phyloP scores from a whole-genome alignment of 2,888 invertebrate species.

The Apamea epomidion region DNA sequence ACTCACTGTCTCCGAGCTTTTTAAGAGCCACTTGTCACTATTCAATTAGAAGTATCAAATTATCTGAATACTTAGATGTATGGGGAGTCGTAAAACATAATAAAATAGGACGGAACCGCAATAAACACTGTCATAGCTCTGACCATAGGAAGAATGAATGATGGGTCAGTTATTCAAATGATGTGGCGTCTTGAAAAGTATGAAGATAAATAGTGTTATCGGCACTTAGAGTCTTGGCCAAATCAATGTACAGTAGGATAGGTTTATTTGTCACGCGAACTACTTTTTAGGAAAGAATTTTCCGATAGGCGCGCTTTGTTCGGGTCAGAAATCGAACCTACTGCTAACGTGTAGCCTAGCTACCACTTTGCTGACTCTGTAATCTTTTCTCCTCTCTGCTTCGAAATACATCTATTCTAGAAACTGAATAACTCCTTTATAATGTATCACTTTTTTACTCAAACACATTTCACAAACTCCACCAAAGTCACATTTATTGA shows the following conservation, averaged over 20 bases:
- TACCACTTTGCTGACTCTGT: neutral
- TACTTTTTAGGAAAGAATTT: neutral
- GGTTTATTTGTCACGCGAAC: neutral
- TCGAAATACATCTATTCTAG: neutral
- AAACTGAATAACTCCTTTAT: neutral
- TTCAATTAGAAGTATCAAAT: slow-evolving; percentile 45
- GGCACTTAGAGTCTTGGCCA: neutral
- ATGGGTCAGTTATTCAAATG: neutral
- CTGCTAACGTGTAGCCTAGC: neutral
- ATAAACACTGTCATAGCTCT: neutral
- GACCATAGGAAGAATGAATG: neutral
- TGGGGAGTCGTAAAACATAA: slow-evolving; percentile 16
- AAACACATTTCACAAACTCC: slow-evolving; percentile 16
- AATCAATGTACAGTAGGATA: neutral
- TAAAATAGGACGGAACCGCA: slow-evolving; percentile 12
- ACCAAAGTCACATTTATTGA: neutral
- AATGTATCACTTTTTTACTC: neutral
- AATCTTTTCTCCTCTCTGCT: neutral
- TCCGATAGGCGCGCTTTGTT: neutral
- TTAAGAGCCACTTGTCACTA: slow-evolving; percentile 26
- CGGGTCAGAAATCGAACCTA: slow-evolving; percentile 1
- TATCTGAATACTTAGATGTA: slow-evolving; percentile 15
- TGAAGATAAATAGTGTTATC: no score
- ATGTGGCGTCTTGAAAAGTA: neutral
- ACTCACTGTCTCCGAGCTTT: slow-evolving; percentile 53